These are phyloP conservation scores for Aproaerema taeniolella DNA, from an alignment of 2,888 invertebrate genomes.

Conservation along the genomic window DNA sequence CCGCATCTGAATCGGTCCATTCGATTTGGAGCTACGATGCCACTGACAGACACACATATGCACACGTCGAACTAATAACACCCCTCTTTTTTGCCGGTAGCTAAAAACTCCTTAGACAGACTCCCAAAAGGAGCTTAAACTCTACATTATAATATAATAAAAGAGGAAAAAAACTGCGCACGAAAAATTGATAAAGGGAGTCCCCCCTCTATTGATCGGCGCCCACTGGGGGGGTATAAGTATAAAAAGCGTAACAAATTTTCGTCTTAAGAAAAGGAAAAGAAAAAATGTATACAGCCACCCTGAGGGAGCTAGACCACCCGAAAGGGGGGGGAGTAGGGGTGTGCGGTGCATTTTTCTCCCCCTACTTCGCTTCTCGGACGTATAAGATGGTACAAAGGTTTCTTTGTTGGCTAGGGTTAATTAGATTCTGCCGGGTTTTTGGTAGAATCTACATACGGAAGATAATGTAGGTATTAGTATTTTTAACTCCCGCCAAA, in stretches of 20 bases:
- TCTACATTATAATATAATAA: background rate
- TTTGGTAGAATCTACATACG: background rate
- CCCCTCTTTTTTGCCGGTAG: too few relatives aligned
- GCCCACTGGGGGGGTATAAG: constrained; percentile 58
- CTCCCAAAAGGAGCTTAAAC: background rate
- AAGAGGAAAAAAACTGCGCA: constrained; percentile 46
- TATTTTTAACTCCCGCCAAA: too few relatives aligned
- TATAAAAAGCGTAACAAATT: constrained; percentile 78
- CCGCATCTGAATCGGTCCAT: too few relatives aligned
- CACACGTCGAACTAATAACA: too few relatives aligned
- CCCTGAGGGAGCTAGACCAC: constrained; percentile 31
- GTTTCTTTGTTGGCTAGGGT: constrained; percentile 59
- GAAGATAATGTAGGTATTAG: too few relatives aligned
- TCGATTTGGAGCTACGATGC: too few relatives aligned
- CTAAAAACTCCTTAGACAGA: too few relatives aligned
- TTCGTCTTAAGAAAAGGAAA: constrained; percentile 78
- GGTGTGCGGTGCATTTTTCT: constrained; percentile 59
- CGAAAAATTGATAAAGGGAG: constrained; percentile 76
- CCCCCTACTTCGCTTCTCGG: constrained; percentile 47
- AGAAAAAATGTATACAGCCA: constrained; percentile 76
- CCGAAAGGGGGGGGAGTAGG: constrained; percentile 26
- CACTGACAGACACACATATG: too few relatives aligned
- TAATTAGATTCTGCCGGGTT: constrained; percentile 51
- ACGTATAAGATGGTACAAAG: constrained; percentile 70
- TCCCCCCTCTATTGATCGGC: constrained; percentile 62